Conservation (phyloP, 2,113 vertebrate species). For the Platichthys flesus region DNA sequence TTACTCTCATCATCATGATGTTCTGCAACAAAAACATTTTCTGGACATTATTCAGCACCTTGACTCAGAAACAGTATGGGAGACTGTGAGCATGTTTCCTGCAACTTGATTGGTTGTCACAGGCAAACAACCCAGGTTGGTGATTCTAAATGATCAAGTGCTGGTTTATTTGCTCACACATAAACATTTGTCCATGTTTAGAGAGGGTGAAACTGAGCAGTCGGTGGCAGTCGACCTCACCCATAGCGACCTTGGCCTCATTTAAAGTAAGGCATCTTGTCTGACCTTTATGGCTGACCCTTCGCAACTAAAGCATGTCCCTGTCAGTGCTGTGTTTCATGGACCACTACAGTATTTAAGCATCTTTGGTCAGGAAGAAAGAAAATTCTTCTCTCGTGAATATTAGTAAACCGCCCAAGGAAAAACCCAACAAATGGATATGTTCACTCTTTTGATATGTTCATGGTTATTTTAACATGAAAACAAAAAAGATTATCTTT, state of each 20-base stretch:
- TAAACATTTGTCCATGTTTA: not conserved
- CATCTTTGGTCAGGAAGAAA: conserved; percentile 32
- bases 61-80: too few species aligned
- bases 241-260: conserved; percentile 33
- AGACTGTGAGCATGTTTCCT: not conserved
- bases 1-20: too few species aligned
- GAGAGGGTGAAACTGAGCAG: not conserved
- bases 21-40: too few species aligned
- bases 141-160: not conserved
- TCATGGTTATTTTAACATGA: not conserved
- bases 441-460: not conserved
- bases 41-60: too few species aligned
- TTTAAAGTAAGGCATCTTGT: conserved; percentile 52
- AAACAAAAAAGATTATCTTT: not conserved
- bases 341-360: conserved; percentile 57
- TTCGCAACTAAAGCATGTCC: conserved; percentile 57
- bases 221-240: not conserved
- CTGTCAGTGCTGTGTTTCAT: conserved; percentile 78
- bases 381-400: not conserved
- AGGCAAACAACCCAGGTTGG: not conserved
- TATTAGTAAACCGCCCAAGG: not conserved
- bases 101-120: not conserved
- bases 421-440: not conserved
- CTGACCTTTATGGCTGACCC: conserved; percentile 72
- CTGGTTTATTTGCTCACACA: not conserved